These are phyloP conservation scores for Drosophila acutilabella DNA, from an alignment of 2,888 invertebrate genomes.

Conservation along the genomic window DNA sequence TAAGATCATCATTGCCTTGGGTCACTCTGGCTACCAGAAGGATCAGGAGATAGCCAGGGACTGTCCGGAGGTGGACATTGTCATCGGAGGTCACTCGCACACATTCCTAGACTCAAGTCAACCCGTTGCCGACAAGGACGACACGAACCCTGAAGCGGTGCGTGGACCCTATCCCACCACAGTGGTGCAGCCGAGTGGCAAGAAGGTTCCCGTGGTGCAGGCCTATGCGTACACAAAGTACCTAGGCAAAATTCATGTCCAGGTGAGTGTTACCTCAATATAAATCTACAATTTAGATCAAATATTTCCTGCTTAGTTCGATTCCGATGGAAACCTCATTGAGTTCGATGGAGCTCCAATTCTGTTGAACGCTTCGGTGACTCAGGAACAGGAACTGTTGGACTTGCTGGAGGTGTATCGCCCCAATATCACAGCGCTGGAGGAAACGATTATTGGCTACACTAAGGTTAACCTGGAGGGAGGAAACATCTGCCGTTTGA, in stretches of 20 bases:
- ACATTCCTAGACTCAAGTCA: slow-evolving; percentile 93
- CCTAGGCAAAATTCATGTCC: slow-evolving; percentile 90
- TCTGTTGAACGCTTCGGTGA: slow-evolving; percentile 88
- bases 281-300: background rate
- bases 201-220: slow-evolving; percentile 93
- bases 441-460: slow-evolving; percentile 88
- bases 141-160: slow-evolving; percentile 60
- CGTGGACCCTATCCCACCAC: slow-evolving; percentile 91
- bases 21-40: slow-evolving; percentile 93
- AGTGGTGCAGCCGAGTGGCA: slow-evolving; percentile 89
- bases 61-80: slow-evolving; percentile 92
- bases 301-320: slow-evolving; percentile 86
- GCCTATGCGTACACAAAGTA: slow-evolving; percentile 97
- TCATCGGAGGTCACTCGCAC: slow-evolving; percentile 96
- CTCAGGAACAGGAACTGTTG: slow-evolving; percentile 89
- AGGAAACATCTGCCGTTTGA: slow-evolving; percentile 87
- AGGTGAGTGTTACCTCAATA: slow-evolving; percentile 55
- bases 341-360: slow-evolving; percentile 91
- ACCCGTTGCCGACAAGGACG: slow-evolving; percentile 68
- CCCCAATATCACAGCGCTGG: slow-evolving; percentile 86
- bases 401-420: slow-evolving; percentile 88
- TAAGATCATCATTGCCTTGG: slow-evolving; percentile 93
- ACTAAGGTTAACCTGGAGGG: slow-evolving; percentile 91
- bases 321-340: slow-evolving; percentile 89
- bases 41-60: slow-evolving; percentile 92